A percentile compares a stretch with the other conserved stretches of the same genome.
Evolutionary conservation across 1,140 invertebrate species (phyloP).

Genomic region (Penaeus indicus): DNA sequence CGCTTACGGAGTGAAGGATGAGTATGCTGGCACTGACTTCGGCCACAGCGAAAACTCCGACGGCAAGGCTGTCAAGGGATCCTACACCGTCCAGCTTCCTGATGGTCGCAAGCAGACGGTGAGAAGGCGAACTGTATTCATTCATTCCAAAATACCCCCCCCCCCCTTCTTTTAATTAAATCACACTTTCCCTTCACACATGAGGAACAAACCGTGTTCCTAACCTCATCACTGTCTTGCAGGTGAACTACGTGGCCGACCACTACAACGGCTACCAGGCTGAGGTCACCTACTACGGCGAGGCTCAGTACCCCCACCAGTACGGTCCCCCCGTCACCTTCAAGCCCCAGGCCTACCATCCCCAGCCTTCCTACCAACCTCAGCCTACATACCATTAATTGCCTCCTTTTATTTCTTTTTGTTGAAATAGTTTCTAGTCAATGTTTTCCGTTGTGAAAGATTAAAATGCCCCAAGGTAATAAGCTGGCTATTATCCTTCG

Average conservation of each 20-base stretch:
- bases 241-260: constrained; percentile 33
- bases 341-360: constrained; percentile 21
- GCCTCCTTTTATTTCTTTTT: background rate
- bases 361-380: no score
- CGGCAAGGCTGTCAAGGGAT: constrained; percentile 66
- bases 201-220: no score
- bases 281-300: background rate
- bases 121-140: background rate
- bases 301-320: constrained; percentile 47
- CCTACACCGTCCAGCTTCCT: constrained; percentile 67
- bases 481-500: no score
- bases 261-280: no score
- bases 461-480: no score
- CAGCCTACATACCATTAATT: constrained; percentile 35
- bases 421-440: background rate
- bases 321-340: constrained; percentile 34
- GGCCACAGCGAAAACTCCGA: constrained; percentile 66
- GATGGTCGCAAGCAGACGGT: constrained; percentile 68
- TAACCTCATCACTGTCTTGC: background rate
- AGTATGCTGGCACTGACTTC: constrained; percentile 66
- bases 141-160: background rate
- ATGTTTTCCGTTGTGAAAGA: background rate
- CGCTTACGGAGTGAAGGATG: constrained; percentile 66
- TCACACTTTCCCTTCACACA: background rate
- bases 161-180: background rate